Conservation (phyloP, 2,113 vertebrate species). For the Esox niger region DNA sequence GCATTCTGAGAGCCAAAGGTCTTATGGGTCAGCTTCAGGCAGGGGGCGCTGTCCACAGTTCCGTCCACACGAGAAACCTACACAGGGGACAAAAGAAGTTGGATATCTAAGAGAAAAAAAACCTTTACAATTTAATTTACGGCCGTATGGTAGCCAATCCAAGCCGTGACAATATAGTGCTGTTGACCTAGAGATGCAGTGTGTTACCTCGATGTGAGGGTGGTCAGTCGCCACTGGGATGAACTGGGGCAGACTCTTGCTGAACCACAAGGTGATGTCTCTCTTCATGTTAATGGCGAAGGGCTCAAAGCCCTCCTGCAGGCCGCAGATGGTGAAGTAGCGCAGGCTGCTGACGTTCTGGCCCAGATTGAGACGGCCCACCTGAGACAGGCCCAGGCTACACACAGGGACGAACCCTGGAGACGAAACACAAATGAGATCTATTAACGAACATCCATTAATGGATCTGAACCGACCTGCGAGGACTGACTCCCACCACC, state of each 20-base stretch:
- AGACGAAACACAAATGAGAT: not conserved
- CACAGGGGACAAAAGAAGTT: not conserved
- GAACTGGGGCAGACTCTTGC: conserved; percentile 90
- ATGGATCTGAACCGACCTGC: not conserved
- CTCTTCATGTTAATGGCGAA: conserved; percentile 95
- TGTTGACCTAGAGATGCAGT: not conserved
- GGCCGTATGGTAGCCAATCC: not conserved
- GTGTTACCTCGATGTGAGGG: conserved; percentile 82
- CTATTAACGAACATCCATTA: too few relatives aligned
- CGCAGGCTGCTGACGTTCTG: conserved; percentile 87
- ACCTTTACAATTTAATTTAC: not conserved
- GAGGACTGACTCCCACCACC: not conserved
- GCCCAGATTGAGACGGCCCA: conserved; percentile 86
- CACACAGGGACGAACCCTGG: conserved; percentile 84
- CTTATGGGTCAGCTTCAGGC: conserved; percentile 83
- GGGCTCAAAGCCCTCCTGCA: conserved; percentile 93
- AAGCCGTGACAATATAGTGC: not conserved
- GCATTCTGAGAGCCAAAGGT: conserved; percentile 87
- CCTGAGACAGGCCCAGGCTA: conserved; percentile 84
- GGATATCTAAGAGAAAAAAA: not conserved
- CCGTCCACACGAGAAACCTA: conserved; percentile 86
- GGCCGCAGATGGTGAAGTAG: conserved; percentile 93
- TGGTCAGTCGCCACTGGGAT: conserved; percentile 77
- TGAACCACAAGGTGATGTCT: conserved; percentile 92
- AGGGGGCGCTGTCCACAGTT: conserved; percentile 86